These are phyloP conservation scores for Agonopterix heracliana DNA, from an alignment of 2,888 invertebrate genomes.

Conservation along the genomic window DNA sequence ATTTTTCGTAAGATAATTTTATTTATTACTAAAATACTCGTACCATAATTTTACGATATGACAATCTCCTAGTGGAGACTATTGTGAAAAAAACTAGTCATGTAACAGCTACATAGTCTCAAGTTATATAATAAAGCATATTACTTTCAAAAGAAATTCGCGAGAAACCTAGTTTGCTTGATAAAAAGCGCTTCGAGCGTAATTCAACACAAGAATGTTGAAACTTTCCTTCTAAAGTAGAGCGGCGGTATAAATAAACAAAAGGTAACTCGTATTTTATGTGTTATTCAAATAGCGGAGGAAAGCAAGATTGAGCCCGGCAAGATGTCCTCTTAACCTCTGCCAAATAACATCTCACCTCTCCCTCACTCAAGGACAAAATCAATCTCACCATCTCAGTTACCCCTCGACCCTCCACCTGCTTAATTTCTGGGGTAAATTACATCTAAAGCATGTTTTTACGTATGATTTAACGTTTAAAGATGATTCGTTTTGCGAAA, in stretches of 20 bases:
- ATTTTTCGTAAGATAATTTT: too few relatives aligned
- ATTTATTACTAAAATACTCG: too few relatives aligned
- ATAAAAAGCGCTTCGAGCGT: too few relatives aligned
- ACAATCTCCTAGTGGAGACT: too few relatives aligned
- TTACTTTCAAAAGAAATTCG: too few relatives aligned
- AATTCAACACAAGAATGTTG: neutral
- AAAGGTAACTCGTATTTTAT: constrained; percentile 4
- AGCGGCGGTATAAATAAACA: neutral
- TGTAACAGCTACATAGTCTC: too few relatives aligned
- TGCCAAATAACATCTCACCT: constrained; percentile 27
- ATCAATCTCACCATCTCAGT: constrained; percentile 28
- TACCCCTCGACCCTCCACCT: constrained; percentile 19
- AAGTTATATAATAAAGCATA: too few relatives aligned
- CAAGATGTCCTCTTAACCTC: constrained; percentile 32
- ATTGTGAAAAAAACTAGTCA: too few relatives aligned
- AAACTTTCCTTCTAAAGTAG: neutral
- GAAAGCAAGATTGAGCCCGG: constrained; percentile 25
- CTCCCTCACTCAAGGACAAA: constrained; percentile 16
- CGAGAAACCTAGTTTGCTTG: too few relatives aligned
- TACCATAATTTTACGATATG: too few relatives aligned
- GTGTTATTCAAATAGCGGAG: constrained; percentile 14
- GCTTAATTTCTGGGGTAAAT: constrained; percentile 35
- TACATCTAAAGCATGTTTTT: constrained; percentile 24
- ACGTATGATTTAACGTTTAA: constrained; percentile 23
- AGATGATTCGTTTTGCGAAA: constrained; percentile 5